A percentile compares a stretch with the other conserved stretches of the same genome.
These are phyloP conservation scores for Lagorchestes hirsutus DNA, from an alignment of 2,797 vertebrate species.

Conservation along the genomic window DNA sequence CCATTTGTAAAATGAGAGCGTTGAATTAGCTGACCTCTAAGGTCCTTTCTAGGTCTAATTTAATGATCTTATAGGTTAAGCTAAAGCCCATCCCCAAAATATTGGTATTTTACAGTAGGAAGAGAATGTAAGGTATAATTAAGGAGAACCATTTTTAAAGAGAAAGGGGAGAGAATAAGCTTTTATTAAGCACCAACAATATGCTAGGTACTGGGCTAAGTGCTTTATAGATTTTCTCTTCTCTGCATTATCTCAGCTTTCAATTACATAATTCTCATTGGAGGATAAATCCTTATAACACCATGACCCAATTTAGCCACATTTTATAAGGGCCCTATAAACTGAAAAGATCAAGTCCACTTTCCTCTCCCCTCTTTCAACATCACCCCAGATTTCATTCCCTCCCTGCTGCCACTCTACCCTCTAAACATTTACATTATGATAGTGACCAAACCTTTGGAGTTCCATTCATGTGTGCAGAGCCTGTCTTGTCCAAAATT, in stretches of 20 bases:
- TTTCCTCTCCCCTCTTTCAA: neutral
- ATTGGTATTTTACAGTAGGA: neutral
- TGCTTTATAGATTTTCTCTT: neutral
- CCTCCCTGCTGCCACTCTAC: neutral
- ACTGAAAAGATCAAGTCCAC: neutral
- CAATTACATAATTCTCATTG: neutral
- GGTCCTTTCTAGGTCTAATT: neutral
- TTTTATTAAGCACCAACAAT: neutral
- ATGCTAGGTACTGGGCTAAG: neutral
- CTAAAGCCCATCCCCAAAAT: neutral
- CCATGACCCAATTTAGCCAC: neutral
- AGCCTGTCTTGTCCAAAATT: neutral
- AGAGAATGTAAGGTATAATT: neutral
- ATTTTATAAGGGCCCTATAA: neutral
- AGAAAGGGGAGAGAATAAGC: neutral
- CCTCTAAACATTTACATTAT: neutral
- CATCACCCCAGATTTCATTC: neutral
- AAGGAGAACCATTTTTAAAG: neutral
- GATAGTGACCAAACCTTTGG: neutral
- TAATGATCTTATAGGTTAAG: neutral
- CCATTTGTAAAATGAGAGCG: neutral
- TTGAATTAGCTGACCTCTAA: neutral
- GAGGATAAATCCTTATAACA: neutral
- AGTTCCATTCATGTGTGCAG: neutral
- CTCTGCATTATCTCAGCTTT: neutral